These are phyloP conservation scores for Artemia sinica DNA, from an alignment of 2,888 invertebrate genomes.

Conservation along the genomic window DNA sequence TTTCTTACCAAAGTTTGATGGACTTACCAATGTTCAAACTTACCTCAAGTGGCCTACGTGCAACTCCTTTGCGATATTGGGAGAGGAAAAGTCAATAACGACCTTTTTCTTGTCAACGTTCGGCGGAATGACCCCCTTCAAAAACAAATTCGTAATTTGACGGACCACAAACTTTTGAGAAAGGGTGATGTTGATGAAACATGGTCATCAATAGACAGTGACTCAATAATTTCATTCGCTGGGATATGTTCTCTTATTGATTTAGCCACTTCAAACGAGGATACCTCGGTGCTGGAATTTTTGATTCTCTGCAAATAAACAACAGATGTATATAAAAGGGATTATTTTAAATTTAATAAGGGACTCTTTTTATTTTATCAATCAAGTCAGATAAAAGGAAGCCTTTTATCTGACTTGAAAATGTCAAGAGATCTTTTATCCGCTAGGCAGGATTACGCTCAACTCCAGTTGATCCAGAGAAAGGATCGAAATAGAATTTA, in stretches of 20 bases:
- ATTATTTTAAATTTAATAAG: too few species aligned
- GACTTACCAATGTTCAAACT: conserved; percentile 18
- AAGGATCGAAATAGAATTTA: too few species aligned
- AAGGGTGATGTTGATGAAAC: conserved; percentile 75
- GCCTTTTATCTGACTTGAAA: too few species aligned
- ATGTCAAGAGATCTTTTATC: too few species aligned
- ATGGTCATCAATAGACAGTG: conserved; percentile 65
- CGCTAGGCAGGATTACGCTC: too few species aligned
- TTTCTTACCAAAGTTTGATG: not conserved
- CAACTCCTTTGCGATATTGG: conserved; percentile 98
- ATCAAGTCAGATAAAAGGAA: too few species aligned
- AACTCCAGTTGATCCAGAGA: too few species aligned
- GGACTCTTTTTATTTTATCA: too few species aligned
- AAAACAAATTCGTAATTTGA: conserved; percentile 40
- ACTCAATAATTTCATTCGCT: conserved; percentile 47
- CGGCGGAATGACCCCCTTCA: conserved; percentile 50
- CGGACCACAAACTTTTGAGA: conserved; percentile 43
- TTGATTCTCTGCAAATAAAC: conserved; percentile 30
- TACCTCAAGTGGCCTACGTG: conserved; percentile 86
- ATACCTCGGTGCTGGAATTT: conserved; percentile 39
- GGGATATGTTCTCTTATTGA: conserved; percentile 54
- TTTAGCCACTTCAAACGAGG: conserved; percentile 64
- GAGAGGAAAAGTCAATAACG: conserved; percentile 87
- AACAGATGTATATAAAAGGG: too few species aligned
- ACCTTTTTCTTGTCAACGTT: conserved; percentile 43